These are phyloP conservation scores for Cotesia glomerata DNA, from an alignment of 1,140 invertebrate genomes.

Conservation along the genomic window DNA sequence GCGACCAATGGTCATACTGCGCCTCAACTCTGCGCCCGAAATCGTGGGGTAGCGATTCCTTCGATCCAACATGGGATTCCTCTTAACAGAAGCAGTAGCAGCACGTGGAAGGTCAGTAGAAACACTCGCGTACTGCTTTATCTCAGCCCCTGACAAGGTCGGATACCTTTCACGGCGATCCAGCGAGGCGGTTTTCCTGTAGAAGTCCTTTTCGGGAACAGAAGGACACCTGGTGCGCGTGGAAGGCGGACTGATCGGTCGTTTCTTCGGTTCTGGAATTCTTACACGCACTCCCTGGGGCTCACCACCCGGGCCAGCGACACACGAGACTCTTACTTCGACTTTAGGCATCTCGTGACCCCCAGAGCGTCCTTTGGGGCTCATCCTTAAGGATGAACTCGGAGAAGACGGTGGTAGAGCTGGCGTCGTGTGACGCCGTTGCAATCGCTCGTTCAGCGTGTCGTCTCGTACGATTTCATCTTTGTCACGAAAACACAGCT, in stretches of 20 bases:
- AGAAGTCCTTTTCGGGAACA: conserved; percentile 56
- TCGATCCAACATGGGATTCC: conserved; percentile 45
- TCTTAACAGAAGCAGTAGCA: conserved; percentile 18
- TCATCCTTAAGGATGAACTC: conserved; percentile 44
- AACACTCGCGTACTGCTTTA: conserved; percentile 41
- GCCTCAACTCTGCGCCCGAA: conserved; percentile 54
- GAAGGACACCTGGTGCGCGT: conserved; percentile 50
- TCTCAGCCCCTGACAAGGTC: conserved; percentile 56
- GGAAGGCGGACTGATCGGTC: conserved; percentile 48
- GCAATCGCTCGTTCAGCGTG: conserved; percentile 50
- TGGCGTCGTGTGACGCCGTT: conserved; percentile 56
- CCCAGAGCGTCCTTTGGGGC: conserved; percentile 51
- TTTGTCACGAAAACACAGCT: conserved; percentile 3
- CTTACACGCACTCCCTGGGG: conserved; percentile 54
- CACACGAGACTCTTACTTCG: conserved; percentile 56
- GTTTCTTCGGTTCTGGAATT: conserved; percentile 57
- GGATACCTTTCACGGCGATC: conserved; percentile 55
- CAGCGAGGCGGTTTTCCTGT: conserved; percentile 50
- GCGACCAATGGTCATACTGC: conserved; percentile 50
- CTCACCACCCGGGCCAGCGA: conserved; percentile 50
- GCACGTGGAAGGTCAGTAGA: conserved; percentile 37
- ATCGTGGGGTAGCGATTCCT: conserved; percentile 56
- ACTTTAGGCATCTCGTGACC: conserved; percentile 49
- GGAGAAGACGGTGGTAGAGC: conserved; percentile 30
- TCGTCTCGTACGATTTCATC: conserved; percentile 18